Percentiles rank a stretch among this genome's conserved stretches.
Evolutionary conservation across 2,888 invertebrate species (phyloP).

Genomic region (Folsomia candida): DNA sequence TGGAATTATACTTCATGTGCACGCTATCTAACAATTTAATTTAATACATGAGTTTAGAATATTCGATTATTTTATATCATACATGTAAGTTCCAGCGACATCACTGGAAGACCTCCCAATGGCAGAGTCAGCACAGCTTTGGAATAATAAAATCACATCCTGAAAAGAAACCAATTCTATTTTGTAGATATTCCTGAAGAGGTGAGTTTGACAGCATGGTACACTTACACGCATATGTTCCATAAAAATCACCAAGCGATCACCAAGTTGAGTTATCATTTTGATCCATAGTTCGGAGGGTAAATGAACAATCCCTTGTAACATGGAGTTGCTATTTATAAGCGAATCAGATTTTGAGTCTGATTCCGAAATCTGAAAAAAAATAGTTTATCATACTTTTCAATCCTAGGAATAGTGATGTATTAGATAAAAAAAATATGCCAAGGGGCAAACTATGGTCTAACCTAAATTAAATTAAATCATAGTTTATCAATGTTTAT

Average conservation of each 20-base stretch:
- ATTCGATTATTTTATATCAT: constrained; percentile 17
- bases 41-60: constrained; percentile 7
- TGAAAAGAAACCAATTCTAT: constrained; percentile 3
- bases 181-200: neutral
- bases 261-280: constrained; percentile 48
- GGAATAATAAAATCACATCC: constrained; percentile 48
- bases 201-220: too few species aligned
- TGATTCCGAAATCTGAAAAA: constrained; percentile 49
- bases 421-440: too few species aligned
- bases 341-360: constrained; percentile 48
- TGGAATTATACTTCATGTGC: neutral
- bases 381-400: too few species aligned
- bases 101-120: constrained; percentile 32
- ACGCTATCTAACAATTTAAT: neutral
- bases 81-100: constrained; percentile 35
- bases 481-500: too few species aligned
- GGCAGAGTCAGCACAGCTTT: constrained; percentile 49
- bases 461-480: too few species aligned
- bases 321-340: constrained; percentile 46
- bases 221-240: constrained; percentile 43
- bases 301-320: constrained; percentile 45
- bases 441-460: too few species aligned
- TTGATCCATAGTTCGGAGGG: constrained; percentile 47
- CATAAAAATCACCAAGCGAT: constrained; percentile 43
- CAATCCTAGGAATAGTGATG: too few species aligned